Base-by-base conservation (phyloP, 2,888 invertebrate genomes). In the Candidula unifasciata region DNA sequence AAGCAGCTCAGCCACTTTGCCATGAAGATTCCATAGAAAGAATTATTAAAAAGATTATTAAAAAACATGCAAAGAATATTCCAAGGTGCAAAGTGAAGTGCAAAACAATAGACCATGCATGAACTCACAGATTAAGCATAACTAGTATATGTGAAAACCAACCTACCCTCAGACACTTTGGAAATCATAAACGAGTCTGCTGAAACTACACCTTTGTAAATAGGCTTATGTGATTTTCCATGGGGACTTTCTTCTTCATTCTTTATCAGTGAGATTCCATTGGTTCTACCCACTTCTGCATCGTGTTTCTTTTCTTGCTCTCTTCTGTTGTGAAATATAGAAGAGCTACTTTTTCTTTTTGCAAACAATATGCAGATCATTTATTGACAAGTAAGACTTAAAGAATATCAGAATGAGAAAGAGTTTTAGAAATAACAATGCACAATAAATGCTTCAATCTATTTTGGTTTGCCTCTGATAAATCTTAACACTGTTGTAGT, bases 221-320 rank as follows among this genome's bases (percentile, higher is more conserved):
- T 33, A 35, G 76, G 57, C 13, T 3, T 16, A 3, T 76, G 54
- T 57, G 76, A 35, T 33, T 21, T 33, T 18, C 30, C 57, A 24
- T 76, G 24, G 0, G 3, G 30, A 6, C 21, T 54, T 27, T 76
- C 57, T 57, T 76, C 35, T 30, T 73, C 73, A n/a, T n/a, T n/a
- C 13, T 54, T 30, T 3, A 57, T 21, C 33, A 33, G 54, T 24
- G 57, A 33, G 0, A 6, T 21, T 33, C 2, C 76, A 30, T 57
- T 57, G 57, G 2, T 21, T 16, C 30, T 5, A n/a, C 57, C 57
- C n/a, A 27, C 0, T 57, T 76, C 57, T 5, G 54, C 21, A 57
- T 76, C 76, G 13, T 57, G 76, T 33, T 10, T 76, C 76, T 76
- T 76, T 35, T 76, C 76, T 8, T 76, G 76, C 76, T 76, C 76